Evolutionary conservation across 2,113 vertebrate species (phyloP).

Genomic region (Poicephalus gulielmi): DNA sequence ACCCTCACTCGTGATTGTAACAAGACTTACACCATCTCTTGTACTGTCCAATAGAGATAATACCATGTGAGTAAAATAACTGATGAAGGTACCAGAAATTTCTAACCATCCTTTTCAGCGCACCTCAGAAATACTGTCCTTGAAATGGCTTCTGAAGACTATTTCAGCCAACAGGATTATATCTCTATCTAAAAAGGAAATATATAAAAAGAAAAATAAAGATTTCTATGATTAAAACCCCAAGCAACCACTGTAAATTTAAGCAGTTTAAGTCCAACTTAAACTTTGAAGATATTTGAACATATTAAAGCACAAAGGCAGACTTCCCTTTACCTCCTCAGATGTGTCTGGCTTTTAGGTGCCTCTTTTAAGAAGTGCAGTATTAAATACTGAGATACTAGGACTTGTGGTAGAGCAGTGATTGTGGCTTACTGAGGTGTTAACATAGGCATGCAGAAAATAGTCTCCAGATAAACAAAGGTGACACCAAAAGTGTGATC

Average conservation of each 20-base stretch:
- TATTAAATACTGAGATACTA: not conserved
- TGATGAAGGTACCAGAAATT: not conserved
- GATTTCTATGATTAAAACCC: not conserved
- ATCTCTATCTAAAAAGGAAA: not conserved
- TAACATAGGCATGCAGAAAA: not conserved
- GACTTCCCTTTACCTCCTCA: no score
- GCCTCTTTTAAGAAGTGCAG: not conserved
- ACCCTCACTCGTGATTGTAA: not conserved
- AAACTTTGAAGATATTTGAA: not conserved
- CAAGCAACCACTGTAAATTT: not conserved
- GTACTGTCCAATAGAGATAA: accelerated
- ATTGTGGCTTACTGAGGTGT: not conserved
- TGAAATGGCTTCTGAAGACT: not conserved
- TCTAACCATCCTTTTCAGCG: not conserved
- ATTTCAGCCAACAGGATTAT: not conserved
- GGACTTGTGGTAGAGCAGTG: not conserved
- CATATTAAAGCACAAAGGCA: not conserved
- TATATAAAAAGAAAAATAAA: not conserved
- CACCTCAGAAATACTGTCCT: not conserved
- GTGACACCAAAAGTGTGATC: not conserved
- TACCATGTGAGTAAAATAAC: not conserved
- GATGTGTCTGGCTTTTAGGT: not conserved
- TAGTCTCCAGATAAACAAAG: not conserved
- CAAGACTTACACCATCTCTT: not conserved
- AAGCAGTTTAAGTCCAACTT: not conserved